Evolutionary conservation across 2,113 vertebrate genomes (phyloP), one percentile per base, ranked within the genome.

Genomic region (Ailuropoda melanoleuca): DNA sequence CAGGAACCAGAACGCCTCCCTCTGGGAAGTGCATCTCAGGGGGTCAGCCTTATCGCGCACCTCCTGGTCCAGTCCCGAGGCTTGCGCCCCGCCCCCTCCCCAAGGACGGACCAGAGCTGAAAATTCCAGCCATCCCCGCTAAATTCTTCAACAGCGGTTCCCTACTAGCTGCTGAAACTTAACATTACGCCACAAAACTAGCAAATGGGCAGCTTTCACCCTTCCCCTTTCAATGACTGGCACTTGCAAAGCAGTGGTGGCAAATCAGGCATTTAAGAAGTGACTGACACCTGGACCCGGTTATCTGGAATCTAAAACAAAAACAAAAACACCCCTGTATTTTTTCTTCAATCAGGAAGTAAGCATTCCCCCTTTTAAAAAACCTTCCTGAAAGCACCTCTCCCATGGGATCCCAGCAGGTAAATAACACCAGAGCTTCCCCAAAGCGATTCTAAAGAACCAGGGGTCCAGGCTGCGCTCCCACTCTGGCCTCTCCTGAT

Each of bases 361-460:
- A 18, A 55, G 64, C 34, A 95, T 78, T 83, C 29, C 82, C 37
- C 53, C 39, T 74, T 64, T 15, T 53, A 97, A 81, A 68, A 93
- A 93, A 39, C 56, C 29, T 81, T 95, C 78, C 84, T 23, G 68
- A 86, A 83, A 93, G 83, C 86, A 64, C 89, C 60, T 77, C 91
- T 96, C 94, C 75, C 96, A 9, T 0, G 84, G 58, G 94, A 97
- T 85, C 46, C 55, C 37, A n/a, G 53, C 62, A 96, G 96, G 97
- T 97, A 95, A 97, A 72, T 84, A 93, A 88, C 89, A 74, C 91
- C 93, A 93, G 93, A 19, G 91, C 85, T 82, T 93, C 89, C 95
- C 93, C 46, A 66, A 87, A 58, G 53, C 4, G 19, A 66, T 34
- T 90, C 95, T 26, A 15, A 50, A 78, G 89, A 74, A n/a, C 88